Conservation (phyloP, 92 coral and sea anemone genomes). For the Meandrina meandrites region DNA sequence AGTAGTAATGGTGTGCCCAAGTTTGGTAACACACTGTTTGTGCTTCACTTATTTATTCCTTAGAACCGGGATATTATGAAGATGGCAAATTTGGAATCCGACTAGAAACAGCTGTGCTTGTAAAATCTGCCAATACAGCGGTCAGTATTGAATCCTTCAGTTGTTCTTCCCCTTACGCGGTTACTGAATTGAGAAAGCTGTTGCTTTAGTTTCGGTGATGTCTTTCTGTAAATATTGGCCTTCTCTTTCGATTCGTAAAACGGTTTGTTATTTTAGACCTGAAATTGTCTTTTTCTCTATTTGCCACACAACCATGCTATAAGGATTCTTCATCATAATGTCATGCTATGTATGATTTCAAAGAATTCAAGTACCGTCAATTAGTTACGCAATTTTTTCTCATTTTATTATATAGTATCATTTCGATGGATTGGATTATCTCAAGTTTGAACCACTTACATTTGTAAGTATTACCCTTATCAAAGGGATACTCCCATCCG, state of each 20-base stretch:
- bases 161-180: background rate
- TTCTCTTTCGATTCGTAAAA: background rate
- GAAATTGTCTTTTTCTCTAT: background rate
- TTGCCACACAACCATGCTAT: no score
- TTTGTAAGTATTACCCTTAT: constrained; percentile 61
- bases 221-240: background rate
- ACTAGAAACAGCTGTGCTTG: constrained; percentile 93
- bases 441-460: constrained; percentile 72
- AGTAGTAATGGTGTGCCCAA: no score
- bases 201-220: background rate
- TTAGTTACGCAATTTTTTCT: background rate
- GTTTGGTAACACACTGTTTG: background rate
- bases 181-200: background rate
- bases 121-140: constrained; percentile 81
- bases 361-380: background rate
- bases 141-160: constrained; percentile 55
- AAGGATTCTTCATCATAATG: no score
- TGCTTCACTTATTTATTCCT: background rate
- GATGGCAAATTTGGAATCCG: constrained; percentile 89
- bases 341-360: background rate
- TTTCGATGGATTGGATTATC: constrained; percentile 75
- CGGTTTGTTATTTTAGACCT: background rate
- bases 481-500: background rate
- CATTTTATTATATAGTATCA: constrained; percentile 60
- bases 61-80: constrained; percentile 97